Conservation (phyloP, 2,113 vertebrate species). For the Mastomys coucha region DNA sequence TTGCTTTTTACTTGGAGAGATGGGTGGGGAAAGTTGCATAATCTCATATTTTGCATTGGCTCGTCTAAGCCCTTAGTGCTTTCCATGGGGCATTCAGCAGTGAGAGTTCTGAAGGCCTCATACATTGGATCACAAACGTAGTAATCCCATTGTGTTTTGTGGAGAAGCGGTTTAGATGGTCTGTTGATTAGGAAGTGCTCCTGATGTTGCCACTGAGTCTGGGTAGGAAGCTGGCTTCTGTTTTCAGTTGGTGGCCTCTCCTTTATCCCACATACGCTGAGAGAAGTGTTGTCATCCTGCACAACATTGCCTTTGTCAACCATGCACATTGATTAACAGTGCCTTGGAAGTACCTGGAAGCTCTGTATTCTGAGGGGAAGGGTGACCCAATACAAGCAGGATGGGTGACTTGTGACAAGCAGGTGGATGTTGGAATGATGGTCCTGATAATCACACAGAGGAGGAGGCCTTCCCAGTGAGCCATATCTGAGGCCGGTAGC, state of each 20-base stretch:
- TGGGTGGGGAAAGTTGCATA: not conserved
- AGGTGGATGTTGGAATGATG: not conserved
- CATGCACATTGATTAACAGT: not conserved
- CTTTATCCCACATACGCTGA: constrained; percentile 28
- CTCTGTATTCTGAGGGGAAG: not conserved
- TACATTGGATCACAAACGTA: not conserved
- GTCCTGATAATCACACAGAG: not conserved
- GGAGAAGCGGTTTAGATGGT: constrained; percentile 31
- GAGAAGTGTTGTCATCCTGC: not conserved
- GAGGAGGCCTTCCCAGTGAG: not conserved
- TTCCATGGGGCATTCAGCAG: not conserved
- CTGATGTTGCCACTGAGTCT: constrained; percentile 49
- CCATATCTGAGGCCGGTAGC: not conserved
- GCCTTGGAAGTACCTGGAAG: not conserved
- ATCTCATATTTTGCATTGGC: constrained; percentile 45
- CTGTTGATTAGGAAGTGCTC: constrained; percentile 57
- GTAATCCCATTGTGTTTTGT: constrained; percentile 34
- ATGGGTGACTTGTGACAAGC: not conserved
- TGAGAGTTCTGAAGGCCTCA: not conserved
- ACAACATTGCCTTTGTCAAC: not conserved
- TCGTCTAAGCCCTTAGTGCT: not conserved
- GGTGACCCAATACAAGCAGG: not conserved
- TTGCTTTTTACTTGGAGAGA: not conserved
- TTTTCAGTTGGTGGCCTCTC: constrained; percentile 39
- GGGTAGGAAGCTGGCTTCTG: constrained; percentile 44